Percentiles rank a stretch among this genome's conserved stretches.
Evolutionary conservation across 2,797 vertebrate genomes (phyloP).

Genomic region (Enteromius afrohamiltoni): DNA sequence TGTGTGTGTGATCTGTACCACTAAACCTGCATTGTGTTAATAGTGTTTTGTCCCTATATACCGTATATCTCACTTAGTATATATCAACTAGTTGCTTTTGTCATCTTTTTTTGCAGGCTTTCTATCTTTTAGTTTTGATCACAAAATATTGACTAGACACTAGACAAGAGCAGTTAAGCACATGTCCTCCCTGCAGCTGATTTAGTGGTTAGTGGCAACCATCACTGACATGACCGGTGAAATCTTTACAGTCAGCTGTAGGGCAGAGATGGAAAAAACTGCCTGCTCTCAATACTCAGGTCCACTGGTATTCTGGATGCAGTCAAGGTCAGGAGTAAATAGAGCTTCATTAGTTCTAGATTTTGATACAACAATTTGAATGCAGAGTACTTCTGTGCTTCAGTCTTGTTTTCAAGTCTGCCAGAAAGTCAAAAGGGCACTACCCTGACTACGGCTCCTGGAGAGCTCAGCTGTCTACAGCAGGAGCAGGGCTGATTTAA

Average conservation of each 20-base stretch:
- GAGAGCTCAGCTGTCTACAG: too few relatives aligned
- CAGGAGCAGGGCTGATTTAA: too few relatives aligned
- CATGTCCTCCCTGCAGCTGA: neutral
- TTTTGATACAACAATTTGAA: neutral
- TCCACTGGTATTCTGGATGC: neutral
- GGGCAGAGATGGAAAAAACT: neutral
- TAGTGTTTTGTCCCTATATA: neutral
- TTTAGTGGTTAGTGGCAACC: too few relatives aligned
- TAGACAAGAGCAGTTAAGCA: neutral
- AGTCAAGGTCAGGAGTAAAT: neutral
- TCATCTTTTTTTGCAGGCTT: neutral
- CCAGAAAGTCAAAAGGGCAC: neutral
- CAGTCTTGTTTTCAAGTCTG: neutral
- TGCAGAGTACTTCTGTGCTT: neutral
- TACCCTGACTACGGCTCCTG: neutral
- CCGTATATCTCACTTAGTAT: too few relatives aligned
- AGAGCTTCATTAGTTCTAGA: neutral
- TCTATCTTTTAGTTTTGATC: neutral
- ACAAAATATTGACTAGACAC: neutral
- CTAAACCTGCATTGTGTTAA: neutral
- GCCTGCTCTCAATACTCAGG: neutral
- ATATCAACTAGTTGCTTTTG: neutral
- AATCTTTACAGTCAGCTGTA: neutral
- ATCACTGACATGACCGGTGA: neutral
- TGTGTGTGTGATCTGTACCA: neutral